Evolutionary conservation across 2,113 vertebrate species (phyloP).

Genomic region (Pao palembangensis): DNA sequence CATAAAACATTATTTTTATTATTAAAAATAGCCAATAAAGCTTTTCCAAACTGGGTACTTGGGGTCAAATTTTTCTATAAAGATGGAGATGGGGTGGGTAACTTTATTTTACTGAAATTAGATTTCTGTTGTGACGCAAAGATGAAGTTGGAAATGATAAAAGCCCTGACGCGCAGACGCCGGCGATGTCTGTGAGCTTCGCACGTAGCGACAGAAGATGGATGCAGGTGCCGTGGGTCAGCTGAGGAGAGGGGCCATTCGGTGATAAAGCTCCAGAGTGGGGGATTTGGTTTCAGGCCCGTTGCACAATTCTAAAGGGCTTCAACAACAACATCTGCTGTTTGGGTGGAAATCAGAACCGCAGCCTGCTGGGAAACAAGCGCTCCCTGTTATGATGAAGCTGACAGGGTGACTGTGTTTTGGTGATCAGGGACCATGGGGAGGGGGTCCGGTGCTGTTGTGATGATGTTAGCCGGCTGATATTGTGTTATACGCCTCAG

Average conservation of each 20-base stretch:
- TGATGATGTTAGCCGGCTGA: background rate
- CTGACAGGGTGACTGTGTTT: constrained; percentile 20
- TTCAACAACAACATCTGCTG: constrained; percentile 55
- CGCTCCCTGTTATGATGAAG: constrained; percentile 28
- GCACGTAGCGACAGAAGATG: background rate
- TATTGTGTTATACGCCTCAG: too few species aligned
- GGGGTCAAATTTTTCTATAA: too few species aligned
- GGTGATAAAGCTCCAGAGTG: constrained; percentile 10
- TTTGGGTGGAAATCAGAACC: constrained; percentile 14
- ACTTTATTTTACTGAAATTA: too few species aligned
- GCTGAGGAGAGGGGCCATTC: constrained; percentile 15
- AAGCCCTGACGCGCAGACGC: background rate
- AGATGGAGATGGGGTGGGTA: too few species aligned
- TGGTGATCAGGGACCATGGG: constrained; percentile 21
- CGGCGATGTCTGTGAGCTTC: background rate
- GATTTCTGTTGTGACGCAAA: too few species aligned
- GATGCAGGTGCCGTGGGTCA: constrained; percentile 3
- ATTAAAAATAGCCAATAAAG: too few species aligned
- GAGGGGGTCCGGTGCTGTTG: background rate
- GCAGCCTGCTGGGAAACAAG: constrained; percentile 30
- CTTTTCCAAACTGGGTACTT: too few species aligned
- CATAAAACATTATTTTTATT: too few species aligned
- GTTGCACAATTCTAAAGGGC: constrained; percentile 38
- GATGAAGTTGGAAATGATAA: too few species aligned
- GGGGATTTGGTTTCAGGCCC: constrained; percentile 42